Conservation (phyloP, 2,888 invertebrate genomes). For the Phasia obesa region DNA sequence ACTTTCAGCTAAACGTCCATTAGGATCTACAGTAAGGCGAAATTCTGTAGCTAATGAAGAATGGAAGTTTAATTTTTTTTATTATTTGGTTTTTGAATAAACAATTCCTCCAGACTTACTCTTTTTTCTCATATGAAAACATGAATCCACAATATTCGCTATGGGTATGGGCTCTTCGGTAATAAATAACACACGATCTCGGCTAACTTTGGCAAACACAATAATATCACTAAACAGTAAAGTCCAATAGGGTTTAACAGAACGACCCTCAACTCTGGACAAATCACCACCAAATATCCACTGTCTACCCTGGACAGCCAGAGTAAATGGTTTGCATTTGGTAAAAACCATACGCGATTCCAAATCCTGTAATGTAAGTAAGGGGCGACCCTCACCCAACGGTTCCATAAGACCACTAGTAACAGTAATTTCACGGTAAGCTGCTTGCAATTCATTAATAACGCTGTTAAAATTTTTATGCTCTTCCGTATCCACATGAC, state of each 20-base stretch:
- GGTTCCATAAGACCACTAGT: slow-evolving; percentile 94
- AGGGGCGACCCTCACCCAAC: slow-evolving; percentile 90
- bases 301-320: slow-evolving; percentile 92
- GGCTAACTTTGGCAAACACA: slow-evolving; percentile 92
- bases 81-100: not conserved
- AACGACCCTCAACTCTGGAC: slow-evolving; percentile 91
- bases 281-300: slow-evolving; percentile 95
- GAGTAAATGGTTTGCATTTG: slow-evolving; percentile 93
- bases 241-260: slow-evolving; percentile 92
- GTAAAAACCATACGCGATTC: slow-evolving; percentile 95
- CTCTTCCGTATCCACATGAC: slow-evolving; percentile 82
- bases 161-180: slow-evolving; percentile 93
- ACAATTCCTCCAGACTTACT: slow-evolving; percentile 84
- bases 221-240: slow-evolving; percentile 92
- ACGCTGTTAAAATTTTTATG: slow-evolving; percentile 82
- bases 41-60: slow-evolving; percentile 89
- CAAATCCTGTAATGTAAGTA: slow-evolving; percentile 91
- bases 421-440: slow-evolving; percentile 91
- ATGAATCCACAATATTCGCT: slow-evolving; percentile 90
- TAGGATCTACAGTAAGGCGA: slow-evolving; percentile 88
- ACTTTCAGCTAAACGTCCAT: slow-evolving; percentile 86
- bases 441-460: slow-evolving; percentile 84
- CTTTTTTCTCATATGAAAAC: slow-evolving; percentile 93
- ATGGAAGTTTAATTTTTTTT: not conserved
- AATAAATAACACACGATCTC: slow-evolving; percentile 93